phyloP scores from a whole-genome alignment of 2,888 invertebrate genomes.

The Cylloceria caligata region DNA sequence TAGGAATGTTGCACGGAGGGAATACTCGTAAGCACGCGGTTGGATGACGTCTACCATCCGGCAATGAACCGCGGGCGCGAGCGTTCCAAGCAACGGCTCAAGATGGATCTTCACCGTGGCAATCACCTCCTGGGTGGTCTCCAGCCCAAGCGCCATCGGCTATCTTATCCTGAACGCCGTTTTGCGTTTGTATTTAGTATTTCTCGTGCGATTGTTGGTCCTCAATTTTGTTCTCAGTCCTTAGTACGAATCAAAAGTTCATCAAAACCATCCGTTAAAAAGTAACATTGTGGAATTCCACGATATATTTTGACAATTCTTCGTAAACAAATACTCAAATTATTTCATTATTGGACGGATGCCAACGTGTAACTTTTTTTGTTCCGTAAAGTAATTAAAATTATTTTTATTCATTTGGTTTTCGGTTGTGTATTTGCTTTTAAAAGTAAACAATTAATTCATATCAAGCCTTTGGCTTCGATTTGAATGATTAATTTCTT shows the following conservation, averaged over 20 bases:
- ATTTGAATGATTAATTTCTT: background rate
- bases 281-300: background rate
- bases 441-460: background rate
- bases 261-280: background rate
- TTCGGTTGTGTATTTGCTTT: no score
- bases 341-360: no score
- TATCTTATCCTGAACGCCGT: conserved; percentile 50
- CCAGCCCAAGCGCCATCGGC: conserved; percentile 75
- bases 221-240: background rate
- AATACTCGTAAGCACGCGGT: conserved; percentile 66
- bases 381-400: background rate
- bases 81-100: conserved; percentile 60
- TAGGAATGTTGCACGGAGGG: conserved; percentile 75
- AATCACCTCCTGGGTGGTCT: conserved; percentile 83
- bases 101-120: conserved; percentile 78
- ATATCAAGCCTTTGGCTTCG: background rate
- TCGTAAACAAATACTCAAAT: background rate
- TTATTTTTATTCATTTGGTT: background rate
- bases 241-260: background rate
- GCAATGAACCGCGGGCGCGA: conserved; percentile 57
- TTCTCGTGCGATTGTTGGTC: conserved; percentile 50
- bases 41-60: conserved; percentile 48
- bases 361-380: no score
- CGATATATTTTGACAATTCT: background rate
- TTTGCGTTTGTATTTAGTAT: conserved; percentile 68